phyloP scores from a whole-genome alignment of 2,888 invertebrate species.

The Stratiomys singularior region DNA sequence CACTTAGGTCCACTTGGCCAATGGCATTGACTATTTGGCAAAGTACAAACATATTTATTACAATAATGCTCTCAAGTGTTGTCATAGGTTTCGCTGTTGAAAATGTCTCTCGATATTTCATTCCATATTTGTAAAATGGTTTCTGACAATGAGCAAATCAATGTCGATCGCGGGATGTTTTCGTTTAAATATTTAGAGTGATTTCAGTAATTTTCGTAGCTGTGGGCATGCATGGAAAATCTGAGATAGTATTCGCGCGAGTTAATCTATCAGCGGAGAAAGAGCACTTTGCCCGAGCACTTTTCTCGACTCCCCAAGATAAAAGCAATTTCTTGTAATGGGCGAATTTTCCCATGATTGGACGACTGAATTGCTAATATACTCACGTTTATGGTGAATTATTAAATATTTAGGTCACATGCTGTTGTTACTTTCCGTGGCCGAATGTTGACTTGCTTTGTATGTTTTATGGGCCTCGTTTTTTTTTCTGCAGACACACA shows the following conservation, averaged over 20 bases:
- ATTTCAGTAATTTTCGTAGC: not conserved
- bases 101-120: too few relatives aligned
- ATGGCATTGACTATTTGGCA: too few relatives aligned
- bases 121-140: too few relatives aligned
- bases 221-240: not conserved
- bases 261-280: not conserved
- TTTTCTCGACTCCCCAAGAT: not conserved
- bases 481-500: too few relatives aligned
- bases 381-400: not conserved
- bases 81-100: too few relatives aligned
- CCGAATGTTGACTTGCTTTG: too few relatives aligned
- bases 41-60: too few relatives aligned
- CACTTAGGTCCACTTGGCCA: too few relatives aligned
- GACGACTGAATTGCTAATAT: too few relatives aligned
- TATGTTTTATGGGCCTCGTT: too few relatives aligned
- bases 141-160: not conserved
- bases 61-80: too few relatives aligned
- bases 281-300: not conserved
- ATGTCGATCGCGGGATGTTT: not conserved
- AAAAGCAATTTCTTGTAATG: constrained; percentile 4
- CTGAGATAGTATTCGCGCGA: not conserved
- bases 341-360: not conserved
- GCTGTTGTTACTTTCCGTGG: not conserved
- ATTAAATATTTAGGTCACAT: not conserved
- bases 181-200: not conserved